phyloP scores from a whole-genome alignment of 2,113 vertebrate species.

The Cacatua alba region DNA sequence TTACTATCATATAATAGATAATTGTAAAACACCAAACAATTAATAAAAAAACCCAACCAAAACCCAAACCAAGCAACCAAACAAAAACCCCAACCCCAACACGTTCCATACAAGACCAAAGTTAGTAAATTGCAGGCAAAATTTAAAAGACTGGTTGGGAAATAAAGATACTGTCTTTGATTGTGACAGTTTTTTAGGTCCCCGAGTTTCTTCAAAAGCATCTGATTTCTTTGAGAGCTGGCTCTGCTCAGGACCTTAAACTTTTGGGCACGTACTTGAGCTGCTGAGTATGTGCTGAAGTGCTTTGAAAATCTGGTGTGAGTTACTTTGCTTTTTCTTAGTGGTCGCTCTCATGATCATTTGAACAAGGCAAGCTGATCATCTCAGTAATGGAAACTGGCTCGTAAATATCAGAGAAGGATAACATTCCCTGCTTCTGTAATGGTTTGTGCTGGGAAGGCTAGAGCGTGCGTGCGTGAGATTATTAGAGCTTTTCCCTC shows the following conservation, averaged over 20 bases:
- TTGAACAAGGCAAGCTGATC: background rate
- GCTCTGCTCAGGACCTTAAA: background rate
- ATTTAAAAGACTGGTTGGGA: background rate
- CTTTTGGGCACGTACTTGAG: background rate
- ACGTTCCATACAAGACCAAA: background rate
- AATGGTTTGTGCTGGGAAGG: background rate
- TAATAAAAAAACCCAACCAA: background rate
- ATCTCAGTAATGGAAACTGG: background rate
- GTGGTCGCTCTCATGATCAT: background rate
- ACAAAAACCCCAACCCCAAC: background rate
- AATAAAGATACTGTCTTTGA: background rate
- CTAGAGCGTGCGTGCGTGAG: background rate
- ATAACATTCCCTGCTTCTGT: background rate
- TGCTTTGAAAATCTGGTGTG: background rate
- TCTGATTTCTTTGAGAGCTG: background rate
- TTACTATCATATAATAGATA: background rate
- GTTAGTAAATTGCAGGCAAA: background rate
- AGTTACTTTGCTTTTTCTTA: background rate
- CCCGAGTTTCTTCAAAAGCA: background rate
- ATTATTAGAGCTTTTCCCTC: background rate
- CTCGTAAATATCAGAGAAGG: background rate
- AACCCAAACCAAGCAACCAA: background rate
- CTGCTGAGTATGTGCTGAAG: background rate
- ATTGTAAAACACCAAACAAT: background rate
- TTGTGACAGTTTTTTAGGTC: background rate